Percentiles rank a stretch among this genome's conserved stretches.
phyloP scores from a whole-genome alignment of 2,113 vertebrate genomes.

The Boulengeromyrus knoepffleri region DNA sequence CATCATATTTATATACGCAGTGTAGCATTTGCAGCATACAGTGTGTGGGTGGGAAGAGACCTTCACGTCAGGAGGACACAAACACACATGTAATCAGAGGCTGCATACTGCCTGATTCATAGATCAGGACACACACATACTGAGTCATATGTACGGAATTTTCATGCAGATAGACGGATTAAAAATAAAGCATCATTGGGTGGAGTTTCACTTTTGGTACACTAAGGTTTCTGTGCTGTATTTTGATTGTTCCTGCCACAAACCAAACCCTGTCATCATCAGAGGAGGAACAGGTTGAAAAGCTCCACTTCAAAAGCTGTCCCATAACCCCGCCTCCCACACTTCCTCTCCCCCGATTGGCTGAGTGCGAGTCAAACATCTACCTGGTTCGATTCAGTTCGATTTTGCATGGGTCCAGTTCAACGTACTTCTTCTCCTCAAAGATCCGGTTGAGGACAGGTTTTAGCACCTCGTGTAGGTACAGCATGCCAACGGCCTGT shows the following conservation, averaged over 20 bases:
- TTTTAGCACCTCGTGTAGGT: slow-evolving; percentile 77
- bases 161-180: not conserved
- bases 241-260: not conserved
- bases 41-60: not conserved
- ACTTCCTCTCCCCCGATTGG: not conserved
- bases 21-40: not conserved
- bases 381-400: slow-evolving; percentile 72
- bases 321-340: not conserved
- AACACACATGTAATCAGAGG: not conserved
- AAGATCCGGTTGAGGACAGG: slow-evolving; percentile 74
- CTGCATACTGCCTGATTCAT: not conserved
- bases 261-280: not conserved
- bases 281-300: not conserved
- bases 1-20: not conserved
- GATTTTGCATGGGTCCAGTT: slow-evolving; percentile 83
- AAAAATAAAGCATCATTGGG: not conserved
- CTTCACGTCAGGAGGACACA: not conserved
- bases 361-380: not conserved
- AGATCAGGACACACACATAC: not conserved
- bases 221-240: not conserved
- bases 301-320: not conserved
- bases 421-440: slow-evolving; percentile 85
- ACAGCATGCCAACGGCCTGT: slow-evolving; percentile 85
- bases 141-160: not conserved
- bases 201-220: not conserved